Evolutionary conservation across 1,140 invertebrate species (phyloP), one percentile per base, ranked within the genome.

Genomic region (Trachymyrmex cornetzi): DNA sequence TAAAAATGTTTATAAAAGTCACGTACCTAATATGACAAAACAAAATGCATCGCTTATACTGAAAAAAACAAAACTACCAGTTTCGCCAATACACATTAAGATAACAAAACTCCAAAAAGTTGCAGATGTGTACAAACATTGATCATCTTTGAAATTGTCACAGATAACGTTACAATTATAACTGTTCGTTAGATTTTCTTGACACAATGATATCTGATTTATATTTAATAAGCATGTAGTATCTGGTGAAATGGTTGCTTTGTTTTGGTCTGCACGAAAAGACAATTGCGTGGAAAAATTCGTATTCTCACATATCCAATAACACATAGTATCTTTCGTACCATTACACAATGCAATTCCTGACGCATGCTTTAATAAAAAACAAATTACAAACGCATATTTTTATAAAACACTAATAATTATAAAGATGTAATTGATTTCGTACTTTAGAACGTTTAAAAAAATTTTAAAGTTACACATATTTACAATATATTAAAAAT

Each of bases 31-130:
- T 44, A 44, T 44, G 38, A 98, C 97, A 91, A 98, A 98, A 94
- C 97, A 98, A 72, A 98, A 97, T 24, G 97, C 97, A 94, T 98
- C 97, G 57, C 97, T 97, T 44, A 98, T 97, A 77, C 97, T 97
- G 90, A 98, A 98, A 24, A 96, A 96, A 1, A 98, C 97, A 93
- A 98, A 98, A 91, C 97, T 98, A n/a, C 97, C 96, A 87, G 98
- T 97, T 1, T 96, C 97, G 50, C 97, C 97, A 1, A 97, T 79
- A 48, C 96, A 97, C 95, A 97, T 96, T 5, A 98, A 44, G 2
- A 44, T 1, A 44, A 44, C 38, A 44, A 44, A 44, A 44, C 38
- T 44, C 38, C 38, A 44, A 44, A 44, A 92, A 5, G 97, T 96
- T 0, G 92, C 79, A 0, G 96, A 96, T 34, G 88, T 92, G 87